Percentiles rank a stretch among this genome's conserved stretches.
Conservation (phyloP, 1,140 invertebrate genomes). For the Penaeus vannamei region DNA sequence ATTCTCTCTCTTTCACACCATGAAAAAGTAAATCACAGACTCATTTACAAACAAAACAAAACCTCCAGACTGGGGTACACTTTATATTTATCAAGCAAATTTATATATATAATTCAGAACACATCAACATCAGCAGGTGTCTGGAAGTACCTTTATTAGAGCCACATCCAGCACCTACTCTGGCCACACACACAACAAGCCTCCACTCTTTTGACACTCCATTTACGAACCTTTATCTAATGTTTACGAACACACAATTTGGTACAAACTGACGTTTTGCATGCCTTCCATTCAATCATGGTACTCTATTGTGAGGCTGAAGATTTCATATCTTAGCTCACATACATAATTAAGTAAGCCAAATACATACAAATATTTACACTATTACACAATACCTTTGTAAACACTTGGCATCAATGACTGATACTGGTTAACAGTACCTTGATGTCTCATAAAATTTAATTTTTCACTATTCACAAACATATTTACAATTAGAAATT, state of each 20-base stretch:
- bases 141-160: too few species aligned
- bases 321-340: background rate
- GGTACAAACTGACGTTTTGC: too few species aligned
- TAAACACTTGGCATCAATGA: constrained; percentile 42
- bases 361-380: constrained; percentile 58
- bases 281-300: too few species aligned
- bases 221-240: constrained; percentile 7
- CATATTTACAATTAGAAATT: constrained; percentile 46
- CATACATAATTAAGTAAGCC: constrained; percentile 50
- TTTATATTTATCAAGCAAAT: too few species aligned
- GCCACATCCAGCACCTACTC: too few species aligned
- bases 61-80: too few species aligned
- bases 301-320: too few species aligned
- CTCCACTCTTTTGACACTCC: background rate
- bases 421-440: background rate
- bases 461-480: constrained; percentile 43
- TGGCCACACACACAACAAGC: background rate
- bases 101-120: too few species aligned
- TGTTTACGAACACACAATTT: background rate
- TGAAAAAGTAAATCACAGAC: too few species aligned
- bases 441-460: constrained; percentile 36
- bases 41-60: too few species aligned
- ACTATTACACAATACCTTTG: constrained; percentile 49
- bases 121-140: too few species aligned
- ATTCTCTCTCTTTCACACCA: too few species aligned